Percentiles rank a stretch among this genome's conserved stretches.
Conservation (phyloP, 2,113 vertebrate genomes). For the Channa argus region DNA sequence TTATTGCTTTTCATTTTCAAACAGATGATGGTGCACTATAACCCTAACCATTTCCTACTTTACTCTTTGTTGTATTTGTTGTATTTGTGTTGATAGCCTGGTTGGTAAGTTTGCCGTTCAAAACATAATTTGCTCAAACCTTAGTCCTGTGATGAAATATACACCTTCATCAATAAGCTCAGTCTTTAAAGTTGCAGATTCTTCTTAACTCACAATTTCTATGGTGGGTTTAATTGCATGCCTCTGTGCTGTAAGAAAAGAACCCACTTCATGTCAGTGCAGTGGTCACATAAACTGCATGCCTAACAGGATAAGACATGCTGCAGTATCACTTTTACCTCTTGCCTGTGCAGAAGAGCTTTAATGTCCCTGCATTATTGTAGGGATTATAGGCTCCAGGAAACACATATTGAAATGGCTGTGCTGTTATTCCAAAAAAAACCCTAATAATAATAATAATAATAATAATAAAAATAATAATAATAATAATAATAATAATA, state of each 20-base stretch:
- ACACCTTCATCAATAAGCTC: slow-evolving; percentile 8
- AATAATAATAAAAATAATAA: no score
- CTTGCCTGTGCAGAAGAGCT: slow-evolving; percentile 13
- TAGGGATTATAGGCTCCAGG: slow-evolving; percentile 24
- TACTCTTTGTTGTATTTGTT: no score
- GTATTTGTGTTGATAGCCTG: neutral
- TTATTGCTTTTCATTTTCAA: slow-evolving; percentile 1
- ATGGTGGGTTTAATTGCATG: slow-evolving; percentile 55
- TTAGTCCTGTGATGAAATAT: neutral
- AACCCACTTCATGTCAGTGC: neutral
- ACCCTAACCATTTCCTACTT: neutral
- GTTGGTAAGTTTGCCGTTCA: neutral
- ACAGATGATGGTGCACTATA: neutral
- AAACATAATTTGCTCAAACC: neutral
- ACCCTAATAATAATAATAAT: no score
- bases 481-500: no score
- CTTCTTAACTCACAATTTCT: slow-evolving; percentile 14
- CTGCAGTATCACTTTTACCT: slow-evolving; percentile 46
- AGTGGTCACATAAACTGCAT: slow-evolving; percentile 32
- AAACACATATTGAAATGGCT: slow-evolving; percentile 28
- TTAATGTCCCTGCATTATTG: slow-evolving; percentile 19
- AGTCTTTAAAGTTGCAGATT: slow-evolving; percentile 42
- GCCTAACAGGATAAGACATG: slow-evolving; percentile 64
- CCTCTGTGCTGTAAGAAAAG: slow-evolving; percentile 26
- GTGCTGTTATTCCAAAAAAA: slow-evolving; percentile 37